Conservation (phyloP, 2,888 invertebrate species). For the Caenorhabditis angaria region DNA sequence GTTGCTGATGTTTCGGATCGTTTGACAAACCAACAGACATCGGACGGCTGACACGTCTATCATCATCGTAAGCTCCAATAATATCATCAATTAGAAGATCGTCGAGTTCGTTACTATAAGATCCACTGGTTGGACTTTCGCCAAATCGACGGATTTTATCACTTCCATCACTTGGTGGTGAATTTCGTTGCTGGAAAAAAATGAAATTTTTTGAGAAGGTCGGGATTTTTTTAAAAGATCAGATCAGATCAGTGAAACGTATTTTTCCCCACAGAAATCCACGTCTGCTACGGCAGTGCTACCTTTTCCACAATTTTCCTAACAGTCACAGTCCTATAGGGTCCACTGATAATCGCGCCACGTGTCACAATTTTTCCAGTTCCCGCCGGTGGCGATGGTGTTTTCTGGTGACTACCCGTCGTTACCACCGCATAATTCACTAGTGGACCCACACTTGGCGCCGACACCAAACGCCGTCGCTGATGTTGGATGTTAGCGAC, state of each 20-base stretch:
- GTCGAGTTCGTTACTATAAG: conserved; percentile 53
- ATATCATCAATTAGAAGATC: conserved; percentile 72
- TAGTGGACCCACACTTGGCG: conserved; percentile 25
- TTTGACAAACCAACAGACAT: conserved; percentile 9
- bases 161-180: conserved; percentile 44
- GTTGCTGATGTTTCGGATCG: neutral
- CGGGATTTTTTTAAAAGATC: conserved; percentile 9
- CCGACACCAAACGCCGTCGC: neutral
- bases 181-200: conserved; percentile 40
- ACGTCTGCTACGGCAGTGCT: neutral
- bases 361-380: conserved; percentile 14
- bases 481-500: too few species aligned
- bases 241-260: neutral
- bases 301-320: conserved; percentile 17
- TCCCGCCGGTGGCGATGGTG: conserved; percentile 33
- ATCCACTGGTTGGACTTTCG: conserved; percentile 51
- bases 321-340: conserved; percentile 17
- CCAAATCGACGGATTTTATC: conserved; percentile 53
- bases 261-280: neutral
- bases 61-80: conserved; percentile 67
- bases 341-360: conserved; percentile 8
- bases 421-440: conserved; percentile 16
- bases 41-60: conserved; percentile 32
- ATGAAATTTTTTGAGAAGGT: conserved; percentile 4
- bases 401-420: conserved; percentile 8